Evolutionary conservation across 2,113 vertebrate species (phyloP).

Genomic region (Cyanoliseus patagonus): DNA sequence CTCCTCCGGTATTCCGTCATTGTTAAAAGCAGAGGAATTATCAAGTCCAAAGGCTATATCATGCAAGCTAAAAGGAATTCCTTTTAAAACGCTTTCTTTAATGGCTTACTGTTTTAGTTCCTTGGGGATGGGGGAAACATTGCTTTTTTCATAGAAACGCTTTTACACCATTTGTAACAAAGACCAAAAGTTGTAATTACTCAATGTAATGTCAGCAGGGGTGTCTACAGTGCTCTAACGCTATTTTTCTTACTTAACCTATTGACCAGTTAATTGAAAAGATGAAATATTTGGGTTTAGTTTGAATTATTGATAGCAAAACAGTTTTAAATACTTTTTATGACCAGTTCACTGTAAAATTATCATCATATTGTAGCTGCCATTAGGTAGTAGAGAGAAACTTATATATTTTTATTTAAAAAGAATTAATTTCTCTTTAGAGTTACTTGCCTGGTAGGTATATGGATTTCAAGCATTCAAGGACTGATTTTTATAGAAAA

Average conservation of each 20-base stretch:
- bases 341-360: constrained; percentile 77
- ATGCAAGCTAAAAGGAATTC: constrained; percentile 86
- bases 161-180: constrained; percentile 42
- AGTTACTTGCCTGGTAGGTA: constrained; percentile 20
- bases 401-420: constrained; percentile 64
- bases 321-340: constrained; percentile 69
- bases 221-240: constrained; percentile 15
- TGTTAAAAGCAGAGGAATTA: constrained; percentile 96
- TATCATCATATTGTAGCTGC: constrained; percentile 71
- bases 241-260: constrained; percentile 53
- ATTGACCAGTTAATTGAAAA: constrained; percentile 31
- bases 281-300: constrained; percentile 39
- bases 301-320: constrained; percentile 63
- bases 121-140: background rate
- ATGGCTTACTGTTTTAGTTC: constrained; percentile 19
- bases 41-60: constrained; percentile 98
- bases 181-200: constrained; percentile 55
- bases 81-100: constrained; percentile 44
- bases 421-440: constrained; percentile 37
- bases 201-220: background rate
- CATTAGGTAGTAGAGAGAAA: constrained; percentile 65
- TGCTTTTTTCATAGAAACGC: constrained; percentile 17
- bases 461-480: constrained; percentile 40
- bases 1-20: constrained; percentile 95
- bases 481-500: constrained; percentile 51